phyloP scores from a whole-genome alignment of 2,113 vertebrate genomes.

The Myrmecophaga tridactyla region DNA sequence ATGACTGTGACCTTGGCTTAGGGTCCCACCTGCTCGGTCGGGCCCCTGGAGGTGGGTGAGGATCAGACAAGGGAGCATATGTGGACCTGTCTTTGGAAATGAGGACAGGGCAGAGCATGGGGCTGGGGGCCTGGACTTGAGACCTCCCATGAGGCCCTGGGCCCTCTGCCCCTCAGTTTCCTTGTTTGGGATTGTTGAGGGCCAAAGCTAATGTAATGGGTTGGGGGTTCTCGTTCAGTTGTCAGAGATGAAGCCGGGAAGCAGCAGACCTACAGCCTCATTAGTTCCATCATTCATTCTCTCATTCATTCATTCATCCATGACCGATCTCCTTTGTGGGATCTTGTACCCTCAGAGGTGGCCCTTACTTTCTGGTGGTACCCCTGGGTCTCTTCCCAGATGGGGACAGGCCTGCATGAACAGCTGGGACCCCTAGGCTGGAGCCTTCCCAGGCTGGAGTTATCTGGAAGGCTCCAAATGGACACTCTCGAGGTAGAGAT shows the following conservation, averaged over 20 bases:
- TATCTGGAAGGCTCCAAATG: background rate
- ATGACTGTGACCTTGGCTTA: conserved; percentile 44
- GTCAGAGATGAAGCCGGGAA: background rate
- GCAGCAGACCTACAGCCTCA: background rate
- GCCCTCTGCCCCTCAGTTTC: background rate
- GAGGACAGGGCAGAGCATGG: background rate
- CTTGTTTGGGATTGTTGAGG: background rate
- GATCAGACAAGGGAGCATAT: background rate
- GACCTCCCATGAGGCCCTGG: background rate
- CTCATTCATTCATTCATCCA: background rate
- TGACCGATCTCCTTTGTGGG: background rate
- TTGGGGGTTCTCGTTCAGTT: background rate
- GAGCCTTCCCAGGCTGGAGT: background rate
- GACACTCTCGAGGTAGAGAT: background rate
- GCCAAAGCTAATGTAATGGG: background rate
- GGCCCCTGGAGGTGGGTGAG: background rate
- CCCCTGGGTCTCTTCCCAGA: background rate
- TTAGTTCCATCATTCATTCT: background rate
- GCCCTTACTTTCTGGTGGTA: background rate
- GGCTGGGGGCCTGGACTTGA: background rate
- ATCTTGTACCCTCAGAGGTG: background rate
- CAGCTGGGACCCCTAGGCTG: background rate
- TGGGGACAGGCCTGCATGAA: background rate
- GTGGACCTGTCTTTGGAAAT: background rate
- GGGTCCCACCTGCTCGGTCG: background rate